phyloP scores from a whole-genome alignment of 2,797 vertebrate genomes.

The Phataginus tetradactyla region DNA sequence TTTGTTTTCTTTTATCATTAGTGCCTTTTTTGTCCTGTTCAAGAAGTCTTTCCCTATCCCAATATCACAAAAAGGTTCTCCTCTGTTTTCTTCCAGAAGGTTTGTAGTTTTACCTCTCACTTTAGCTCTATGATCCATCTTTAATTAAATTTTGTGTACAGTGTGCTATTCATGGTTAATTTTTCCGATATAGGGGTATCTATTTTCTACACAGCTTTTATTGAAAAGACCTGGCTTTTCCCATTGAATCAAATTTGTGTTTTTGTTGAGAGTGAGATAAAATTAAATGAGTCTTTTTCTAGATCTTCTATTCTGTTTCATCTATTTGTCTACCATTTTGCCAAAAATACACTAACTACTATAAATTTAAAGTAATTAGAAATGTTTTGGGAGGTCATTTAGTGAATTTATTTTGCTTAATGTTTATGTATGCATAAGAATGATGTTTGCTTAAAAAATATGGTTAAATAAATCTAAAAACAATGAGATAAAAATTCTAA shows the following conservation, averaged over 20 bases:
- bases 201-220: background rate
- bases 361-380: background rate
- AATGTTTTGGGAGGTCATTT: background rate
- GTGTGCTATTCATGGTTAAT: background rate
- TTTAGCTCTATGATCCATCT: background rate
- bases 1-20: background rate
- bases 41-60: background rate
- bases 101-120: background rate
- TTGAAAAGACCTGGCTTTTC: background rate
- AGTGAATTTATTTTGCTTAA: background rate
- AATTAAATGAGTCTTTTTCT: conserved; percentile 29
- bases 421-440: conserved; percentile 1
- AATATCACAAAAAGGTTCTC: background rate
- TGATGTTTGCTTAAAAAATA: background rate
- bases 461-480: background rate
- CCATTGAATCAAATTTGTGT: background rate
- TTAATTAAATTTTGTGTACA: conserved; percentile 11
- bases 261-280: conserved; percentile 4
- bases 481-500: background rate
- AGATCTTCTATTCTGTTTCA: background rate
- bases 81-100: background rate
- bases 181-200: background rate
- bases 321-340: background rate
- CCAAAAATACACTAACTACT: background rate
- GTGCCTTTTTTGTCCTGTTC: background rate